Conservation (phyloP, 2,113 vertebrate species). For the Nothoprocta pentlandii region DNA sequence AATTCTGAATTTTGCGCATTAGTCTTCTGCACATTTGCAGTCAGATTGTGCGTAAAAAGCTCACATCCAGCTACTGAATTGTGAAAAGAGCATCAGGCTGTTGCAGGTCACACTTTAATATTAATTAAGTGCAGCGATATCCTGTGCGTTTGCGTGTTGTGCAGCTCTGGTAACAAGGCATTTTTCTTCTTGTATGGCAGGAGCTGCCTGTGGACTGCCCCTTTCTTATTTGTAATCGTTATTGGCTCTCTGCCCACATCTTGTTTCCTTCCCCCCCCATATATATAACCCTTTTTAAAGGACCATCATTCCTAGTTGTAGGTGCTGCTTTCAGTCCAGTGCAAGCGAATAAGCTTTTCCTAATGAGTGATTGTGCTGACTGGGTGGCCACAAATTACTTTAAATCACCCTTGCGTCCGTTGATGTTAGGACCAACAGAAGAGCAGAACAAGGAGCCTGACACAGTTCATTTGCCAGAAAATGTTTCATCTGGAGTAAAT, state of each 20-base stretch:
- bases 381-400: slow-evolving; percentile 63
- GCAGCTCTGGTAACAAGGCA: background rate
- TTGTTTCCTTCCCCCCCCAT: slow-evolving; percentile 16
- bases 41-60: background rate
- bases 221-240: slow-evolving; percentile 40
- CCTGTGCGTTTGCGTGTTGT: background rate
- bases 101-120: background rate
- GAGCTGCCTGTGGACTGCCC: slow-evolving; percentile 33
- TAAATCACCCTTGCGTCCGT: slow-evolving; percentile 47
- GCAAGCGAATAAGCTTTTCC: slow-evolving; percentile 39
- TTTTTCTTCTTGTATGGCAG: slow-evolving; percentile 14
- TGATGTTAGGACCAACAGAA: slow-evolving; percentile 31
- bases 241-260: slow-evolving; percentile 36
- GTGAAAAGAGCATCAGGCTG: background rate
- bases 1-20: background rate
- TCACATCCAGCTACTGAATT: background rate
- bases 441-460: slow-evolving; percentile 50
- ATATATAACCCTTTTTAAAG: slow-evolving; percentile 43
- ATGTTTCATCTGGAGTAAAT: slow-evolving; percentile 48
- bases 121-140: background rate
- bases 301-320: background rate
- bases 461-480: slow-evolving; percentile 37
- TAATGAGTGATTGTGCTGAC: slow-evolving; percentile 51
- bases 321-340: slow-evolving; percentile 58
- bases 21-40: background rate